Conservation (phyloP, 1,140 invertebrate species). For the Pectinophora gossypiella region DNA sequence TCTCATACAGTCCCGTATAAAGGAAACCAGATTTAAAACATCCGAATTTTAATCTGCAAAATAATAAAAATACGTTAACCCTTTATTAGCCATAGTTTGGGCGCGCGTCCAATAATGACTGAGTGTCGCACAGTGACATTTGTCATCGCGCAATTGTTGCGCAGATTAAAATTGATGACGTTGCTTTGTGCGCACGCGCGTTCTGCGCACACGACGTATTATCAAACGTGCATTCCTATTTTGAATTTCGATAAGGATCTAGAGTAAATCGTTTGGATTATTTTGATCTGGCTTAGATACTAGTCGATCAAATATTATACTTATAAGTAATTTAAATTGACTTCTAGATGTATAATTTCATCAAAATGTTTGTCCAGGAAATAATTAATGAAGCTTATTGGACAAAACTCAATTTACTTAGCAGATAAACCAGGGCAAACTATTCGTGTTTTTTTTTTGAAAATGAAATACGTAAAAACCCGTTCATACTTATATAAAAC, state of each 20-base stretch:
- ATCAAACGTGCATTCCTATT: constrained; percentile 27
- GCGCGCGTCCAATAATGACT: constrained; percentile 63
- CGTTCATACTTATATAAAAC: background rate
- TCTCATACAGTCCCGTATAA: constrained; percentile 33
- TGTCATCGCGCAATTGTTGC: constrained; percentile 73
- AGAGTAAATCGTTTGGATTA: background rate
- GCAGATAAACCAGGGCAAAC: background rate
- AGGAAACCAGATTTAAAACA: no score
- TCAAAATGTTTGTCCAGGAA: no score
- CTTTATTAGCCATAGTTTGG: constrained; percentile 63
- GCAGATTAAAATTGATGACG: constrained; percentile 74
- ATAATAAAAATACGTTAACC: constrained; percentile 66
- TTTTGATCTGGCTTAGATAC: background rate
- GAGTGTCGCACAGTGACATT: constrained; percentile 66
- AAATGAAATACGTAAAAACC: background rate
- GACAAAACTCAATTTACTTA: no score
- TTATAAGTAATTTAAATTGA: no score
- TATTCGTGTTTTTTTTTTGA: background rate
- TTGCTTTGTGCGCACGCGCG: constrained; percentile 61
- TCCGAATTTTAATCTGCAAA: no score
- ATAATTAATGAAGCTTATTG: no score
- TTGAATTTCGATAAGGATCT: constrained; percentile 18
- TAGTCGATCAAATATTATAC: no score
- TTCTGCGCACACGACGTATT: constrained; percentile 47
- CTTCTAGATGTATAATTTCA: no score